These are phyloP conservation scores for Maconellicoccus hirsutus DNA, from an alignment of 1,140 invertebrate species.

Conservation along the genomic window DNA sequence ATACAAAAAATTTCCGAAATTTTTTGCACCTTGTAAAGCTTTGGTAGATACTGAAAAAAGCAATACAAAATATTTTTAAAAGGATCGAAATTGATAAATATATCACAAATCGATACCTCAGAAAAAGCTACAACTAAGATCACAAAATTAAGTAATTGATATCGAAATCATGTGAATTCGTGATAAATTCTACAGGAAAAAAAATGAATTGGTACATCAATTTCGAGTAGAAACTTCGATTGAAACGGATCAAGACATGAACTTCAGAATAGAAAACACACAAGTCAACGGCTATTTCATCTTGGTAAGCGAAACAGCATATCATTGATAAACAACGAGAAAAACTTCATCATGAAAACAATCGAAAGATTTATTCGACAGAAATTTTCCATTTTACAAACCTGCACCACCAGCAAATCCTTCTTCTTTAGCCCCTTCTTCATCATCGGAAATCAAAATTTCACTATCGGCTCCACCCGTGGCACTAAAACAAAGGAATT, in stretches of 20 bases:
- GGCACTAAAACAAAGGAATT: conserved; percentile 45
- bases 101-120: background rate
- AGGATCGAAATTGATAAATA: background rate
- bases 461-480: conserved; percentile 75
- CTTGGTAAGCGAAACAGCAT: too few species aligned
- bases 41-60: conserved; percentile 44
- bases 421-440: conserved; percentile 62
- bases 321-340: too few species aligned
- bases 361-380: background rate
- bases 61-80: background rate
- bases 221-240: too few species aligned
- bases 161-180: too few species aligned
- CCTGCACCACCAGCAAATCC: conserved; percentile 58
- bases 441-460: conserved; percentile 46
- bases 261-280: too few species aligned
- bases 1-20: conserved; percentile 80
- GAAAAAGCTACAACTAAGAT: background rate
- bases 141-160: too few species aligned
- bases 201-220: too few species aligned
- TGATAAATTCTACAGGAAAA: too few species aligned
- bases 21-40: conserved; percentile 81
- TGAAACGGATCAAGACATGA: too few species aligned
- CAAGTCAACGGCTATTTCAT: too few species aligned
- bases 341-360: too few species aligned
- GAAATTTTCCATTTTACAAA: conserved; percentile 37